Percentiles rank a stretch among this genome's conserved stretches.
Evolutionary conservation across 2,797 vertebrate species (phyloP).

Genomic region (Microchirus variegatus): DNA sequence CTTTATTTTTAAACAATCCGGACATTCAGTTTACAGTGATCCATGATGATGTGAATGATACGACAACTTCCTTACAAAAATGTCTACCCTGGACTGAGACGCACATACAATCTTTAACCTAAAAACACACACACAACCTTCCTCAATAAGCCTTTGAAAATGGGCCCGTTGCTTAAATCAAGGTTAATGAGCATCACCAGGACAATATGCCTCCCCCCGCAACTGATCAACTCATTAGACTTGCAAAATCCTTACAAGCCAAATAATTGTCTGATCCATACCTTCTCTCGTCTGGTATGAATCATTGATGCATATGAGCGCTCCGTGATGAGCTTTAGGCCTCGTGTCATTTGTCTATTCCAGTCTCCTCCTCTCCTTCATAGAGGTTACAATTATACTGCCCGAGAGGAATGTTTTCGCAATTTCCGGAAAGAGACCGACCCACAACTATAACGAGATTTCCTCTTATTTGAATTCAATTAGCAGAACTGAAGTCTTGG

Average conservation of each 20-base stretch:
- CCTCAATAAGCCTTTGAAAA: conserved; percentile 20
- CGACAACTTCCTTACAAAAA: too few relatives aligned
- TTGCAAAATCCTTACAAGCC: conserved; percentile 34
- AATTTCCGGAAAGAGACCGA: conserved; percentile 31
- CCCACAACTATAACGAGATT: not conserved
- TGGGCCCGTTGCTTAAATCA: conserved; percentile 4
- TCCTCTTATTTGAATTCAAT: conserved; percentile 30
- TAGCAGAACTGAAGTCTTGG: not conserved
- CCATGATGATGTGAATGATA: too few relatives aligned
- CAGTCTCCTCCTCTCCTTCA: conserved; percentile 5
- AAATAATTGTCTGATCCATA: conserved; percentile 57
- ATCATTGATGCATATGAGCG: conserved; percentile 45
- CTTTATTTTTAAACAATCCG: too few relatives aligned
- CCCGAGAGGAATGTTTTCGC: conserved; percentile 6
- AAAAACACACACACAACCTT: not conserved
- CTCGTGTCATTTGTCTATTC: conserved; percentile 28
- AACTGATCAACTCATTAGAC: conserved; percentile 37
- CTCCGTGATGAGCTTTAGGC: conserved; percentile 13
- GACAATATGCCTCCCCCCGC: conserved; percentile 23
- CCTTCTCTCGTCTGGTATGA: conserved; percentile 44
- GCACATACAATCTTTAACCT: too few relatives aligned
- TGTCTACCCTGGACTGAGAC: too few relatives aligned
- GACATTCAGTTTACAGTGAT: too few relatives aligned
- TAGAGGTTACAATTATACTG: conserved; percentile 37
- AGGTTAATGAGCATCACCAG: conserved; percentile 48